Percentiles rank a stretch among this genome's conserved stretches.
phyloP scores from a whole-genome alignment of 2,113 vertebrate genomes.

The Gila orcuttii region DNA sequence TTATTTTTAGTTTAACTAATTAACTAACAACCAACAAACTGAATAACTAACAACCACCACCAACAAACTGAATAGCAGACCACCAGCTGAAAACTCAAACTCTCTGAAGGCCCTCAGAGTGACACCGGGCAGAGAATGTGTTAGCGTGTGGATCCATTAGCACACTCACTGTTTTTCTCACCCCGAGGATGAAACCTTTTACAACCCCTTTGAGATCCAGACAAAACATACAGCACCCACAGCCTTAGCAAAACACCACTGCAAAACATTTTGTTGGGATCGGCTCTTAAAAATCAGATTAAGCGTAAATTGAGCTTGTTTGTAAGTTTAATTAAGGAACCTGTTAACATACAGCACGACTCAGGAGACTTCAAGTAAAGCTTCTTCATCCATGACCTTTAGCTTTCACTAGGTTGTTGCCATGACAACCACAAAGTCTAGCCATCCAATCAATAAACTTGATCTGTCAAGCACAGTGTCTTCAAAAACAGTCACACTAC shows the following conservation, averaged over 20 bases:
- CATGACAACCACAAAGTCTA: conserved; percentile 37
- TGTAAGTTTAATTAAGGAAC: no score
- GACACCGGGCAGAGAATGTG: not conserved
- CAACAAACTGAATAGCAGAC: no score
- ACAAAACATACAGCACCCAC: not conserved
- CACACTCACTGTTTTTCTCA: not conserved
- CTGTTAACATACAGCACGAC: not conserved
- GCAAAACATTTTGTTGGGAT: not conserved
- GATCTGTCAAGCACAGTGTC: conserved; percentile 4
- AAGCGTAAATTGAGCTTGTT: no score
- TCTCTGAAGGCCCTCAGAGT: not conserved
- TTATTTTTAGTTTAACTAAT: no score
- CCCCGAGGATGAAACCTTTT: not conserved
- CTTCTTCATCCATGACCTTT: conserved; percentile 43
- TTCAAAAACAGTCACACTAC: conserved; percentile 42
- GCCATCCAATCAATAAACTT: conserved; percentile 41
- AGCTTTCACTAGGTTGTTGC: not conserved
- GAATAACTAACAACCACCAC: no score
- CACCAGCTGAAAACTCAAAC: not conserved
- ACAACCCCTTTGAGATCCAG: not conserved
- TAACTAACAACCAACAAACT: no score
- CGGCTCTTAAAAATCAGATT: not conserved
- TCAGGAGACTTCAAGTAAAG: conserved; percentile 26
- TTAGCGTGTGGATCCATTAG: not conserved
- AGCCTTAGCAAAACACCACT: not conserved